phyloP scores from a whole-genome alignment of 2,888 invertebrate genomes.

The Sussaba pulchella region DNA sequence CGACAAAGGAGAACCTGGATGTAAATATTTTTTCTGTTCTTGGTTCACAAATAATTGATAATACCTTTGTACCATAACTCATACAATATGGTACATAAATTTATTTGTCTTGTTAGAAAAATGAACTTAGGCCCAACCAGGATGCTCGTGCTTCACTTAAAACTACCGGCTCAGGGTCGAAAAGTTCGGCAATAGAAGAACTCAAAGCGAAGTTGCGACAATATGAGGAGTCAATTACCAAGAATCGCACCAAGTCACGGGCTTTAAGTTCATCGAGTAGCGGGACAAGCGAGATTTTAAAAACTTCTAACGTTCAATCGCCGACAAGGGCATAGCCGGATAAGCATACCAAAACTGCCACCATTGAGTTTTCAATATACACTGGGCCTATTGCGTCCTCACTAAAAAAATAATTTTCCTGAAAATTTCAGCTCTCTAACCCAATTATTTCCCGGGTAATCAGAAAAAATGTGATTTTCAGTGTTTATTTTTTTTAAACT shows the following conservation, averaged over 20 bases:
- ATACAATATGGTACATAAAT: slow-evolving; percentile 16
- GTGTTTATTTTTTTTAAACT: too few relatives aligned
- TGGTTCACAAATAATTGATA: slow-evolving; percentile 16
- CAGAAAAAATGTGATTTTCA: too few relatives aligned
- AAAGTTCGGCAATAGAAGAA: slow-evolving; percentile 20
- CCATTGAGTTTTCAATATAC: too few relatives aligned
- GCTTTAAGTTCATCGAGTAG: slow-evolving; percentile 27
- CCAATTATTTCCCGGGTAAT: too few relatives aligned
- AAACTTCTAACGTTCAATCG: slow-evolving; percentile 23
- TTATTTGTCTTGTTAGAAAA: slow-evolving; percentile 29
- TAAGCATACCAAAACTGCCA: too few relatives aligned
- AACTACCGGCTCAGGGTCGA: slow-evolving; percentile 20
- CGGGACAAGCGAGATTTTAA: slow-evolving; percentile 27
- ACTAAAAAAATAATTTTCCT: too few relatives aligned
- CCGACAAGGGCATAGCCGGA: too few relatives aligned
- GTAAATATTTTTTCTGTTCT: slow-evolving; percentile 8
- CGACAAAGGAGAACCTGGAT: slow-evolving; percentile 16
- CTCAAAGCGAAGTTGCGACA: slow-evolving; percentile 27
- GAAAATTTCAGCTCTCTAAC: too few relatives aligned
- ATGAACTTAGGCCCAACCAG: slow-evolving; percentile 6
- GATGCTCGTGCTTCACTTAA: slow-evolving; percentile 32
- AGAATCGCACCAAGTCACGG: slow-evolving; percentile 25
- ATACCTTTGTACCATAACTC: slow-evolving; percentile 18
- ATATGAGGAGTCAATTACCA: slow-evolving; percentile 6
- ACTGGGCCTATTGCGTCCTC: too few relatives aligned